Evolutionary conservation across 2,888 invertebrate species (phyloP).

Genomic region (Parasteatoda lunata): DNA sequence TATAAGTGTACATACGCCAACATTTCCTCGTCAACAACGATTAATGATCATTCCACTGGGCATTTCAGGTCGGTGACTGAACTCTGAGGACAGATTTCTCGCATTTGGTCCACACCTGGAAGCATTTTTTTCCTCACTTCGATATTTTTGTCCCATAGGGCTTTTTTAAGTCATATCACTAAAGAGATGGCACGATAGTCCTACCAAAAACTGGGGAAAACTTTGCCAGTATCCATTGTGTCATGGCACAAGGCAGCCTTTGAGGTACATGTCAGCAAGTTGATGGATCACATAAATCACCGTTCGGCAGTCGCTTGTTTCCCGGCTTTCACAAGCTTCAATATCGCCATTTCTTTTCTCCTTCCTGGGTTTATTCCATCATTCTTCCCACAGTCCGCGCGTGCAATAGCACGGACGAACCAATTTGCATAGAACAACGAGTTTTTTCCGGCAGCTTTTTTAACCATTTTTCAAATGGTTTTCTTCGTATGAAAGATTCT

Average conservation of each 20-base stretch:
- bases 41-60: conserved; percentile 65
- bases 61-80: conserved; percentile 63
- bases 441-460: conserved; percentile 55
- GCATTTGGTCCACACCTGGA: conserved; percentile 59
- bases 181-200: conserved; percentile 37
- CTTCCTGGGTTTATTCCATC: not conserved
- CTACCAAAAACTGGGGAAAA: conserved; percentile 25
- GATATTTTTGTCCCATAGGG: conserved; percentile 61
- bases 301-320: conserved; percentile 34
- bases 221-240: conserved; percentile 50
- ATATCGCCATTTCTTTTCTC: conserved; percentile 15
- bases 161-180: conserved; percentile 18
- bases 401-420: conserved; percentile 2
- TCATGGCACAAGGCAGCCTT: conserved; percentile 46
- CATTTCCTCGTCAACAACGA: conserved; percentile 47
- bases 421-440: conserved; percentile 65
- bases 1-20: conserved; percentile 30
- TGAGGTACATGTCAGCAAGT: conserved; percentile 53
- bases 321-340: conserved; percentile 40
- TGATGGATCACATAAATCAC: conserved; percentile 67
- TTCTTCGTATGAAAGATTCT: conserved; percentile 35
- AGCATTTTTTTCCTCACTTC: conserved; percentile 21
- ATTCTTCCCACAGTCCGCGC: conserved; percentile 59
- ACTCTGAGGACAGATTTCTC: conserved; percentile 64
- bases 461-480: conserved; percentile 58